A percentile compares a stretch with the other conserved stretches of the same genome.
These are phyloP conservation scores for Nebria salina DNA, from an alignment of 2,888 invertebrate species.

Conservation along the genomic window DNA sequence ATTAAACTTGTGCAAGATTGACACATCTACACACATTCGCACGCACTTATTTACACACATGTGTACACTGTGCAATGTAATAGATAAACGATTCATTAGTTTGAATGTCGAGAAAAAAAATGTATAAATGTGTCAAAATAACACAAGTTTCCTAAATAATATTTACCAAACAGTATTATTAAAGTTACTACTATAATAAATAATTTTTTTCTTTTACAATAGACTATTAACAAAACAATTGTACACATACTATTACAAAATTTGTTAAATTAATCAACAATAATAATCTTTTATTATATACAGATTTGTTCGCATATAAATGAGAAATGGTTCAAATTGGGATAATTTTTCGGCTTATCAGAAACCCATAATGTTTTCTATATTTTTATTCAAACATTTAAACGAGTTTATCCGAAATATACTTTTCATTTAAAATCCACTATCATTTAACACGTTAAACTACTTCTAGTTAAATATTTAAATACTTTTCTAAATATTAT, in stretches of 20 bases:
- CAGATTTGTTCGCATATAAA: not conserved
- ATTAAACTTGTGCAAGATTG: not conserved
- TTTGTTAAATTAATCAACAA: not conserved
- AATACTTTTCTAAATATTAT: no score
- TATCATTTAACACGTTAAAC: no score
- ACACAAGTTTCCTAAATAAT: not conserved
- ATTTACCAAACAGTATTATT: constrained; percentile 1
- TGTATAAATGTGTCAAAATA: not conserved
- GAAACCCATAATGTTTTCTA: not conserved
- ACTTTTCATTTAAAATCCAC: not conserved
- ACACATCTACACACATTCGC: not conserved
- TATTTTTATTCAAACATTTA: not conserved
- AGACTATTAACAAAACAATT: not conserved
- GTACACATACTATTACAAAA: not conserved
- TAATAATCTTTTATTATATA: not conserved
- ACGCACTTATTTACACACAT: no score
- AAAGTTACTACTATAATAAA: constrained; percentile 1
- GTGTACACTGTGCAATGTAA: no score
- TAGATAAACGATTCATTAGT: not conserved
- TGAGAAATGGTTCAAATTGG: not conserved
- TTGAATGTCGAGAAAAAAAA: not conserved
- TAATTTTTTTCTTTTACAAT: not conserved
- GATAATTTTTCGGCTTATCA: not conserved
- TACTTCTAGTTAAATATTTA: no score
- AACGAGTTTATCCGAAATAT: not conserved